phyloP scores from a whole-genome alignment of 2,113 vertebrate genomes.

The Phalacrocorax carbo region DNA sequence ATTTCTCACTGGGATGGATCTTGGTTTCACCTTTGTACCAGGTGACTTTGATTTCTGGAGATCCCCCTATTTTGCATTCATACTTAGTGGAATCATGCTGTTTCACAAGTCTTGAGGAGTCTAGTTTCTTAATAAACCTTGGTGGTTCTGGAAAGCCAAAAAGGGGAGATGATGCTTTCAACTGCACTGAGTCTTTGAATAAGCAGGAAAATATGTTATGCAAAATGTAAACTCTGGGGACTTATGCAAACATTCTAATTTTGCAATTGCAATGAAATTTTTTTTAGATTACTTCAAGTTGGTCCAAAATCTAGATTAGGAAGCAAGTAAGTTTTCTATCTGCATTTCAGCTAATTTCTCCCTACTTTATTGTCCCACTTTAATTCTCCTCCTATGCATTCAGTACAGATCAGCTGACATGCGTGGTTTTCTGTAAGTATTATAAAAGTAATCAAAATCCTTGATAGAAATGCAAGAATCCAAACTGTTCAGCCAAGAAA shows the following conservation, averaged over 20 bases:
- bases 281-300: background rate
- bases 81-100: slow-evolving; percentile 82
- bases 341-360: background rate
- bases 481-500: background rate
- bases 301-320: background rate
- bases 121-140: slow-evolving; percentile 93
- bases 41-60: slow-evolving; percentile 85
- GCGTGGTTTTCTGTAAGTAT: background rate
- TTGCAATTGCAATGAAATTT: background rate
- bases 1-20: slow-evolving; percentile 82
- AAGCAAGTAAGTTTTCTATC: background rate
- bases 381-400: background rate
- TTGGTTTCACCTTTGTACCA: slow-evolving; percentile 94
- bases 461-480: background rate
- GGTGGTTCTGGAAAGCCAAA: slow-evolving; percentile 92
- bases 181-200: background rate
- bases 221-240: background rate
- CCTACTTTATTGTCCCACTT: background rate
- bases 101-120: slow-evolving; percentile 88
- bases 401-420: background rate
- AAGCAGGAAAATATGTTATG: background rate
- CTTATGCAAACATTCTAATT: background rate
- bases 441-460: background rate
- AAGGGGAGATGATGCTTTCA: slow-evolving; percentile 13
- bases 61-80: slow-evolving; percentile 93